Base-by-base conservation (phyloP, 2,888 invertebrate genomes). In the Stenoptilia bipunctidactyla region DNA sequence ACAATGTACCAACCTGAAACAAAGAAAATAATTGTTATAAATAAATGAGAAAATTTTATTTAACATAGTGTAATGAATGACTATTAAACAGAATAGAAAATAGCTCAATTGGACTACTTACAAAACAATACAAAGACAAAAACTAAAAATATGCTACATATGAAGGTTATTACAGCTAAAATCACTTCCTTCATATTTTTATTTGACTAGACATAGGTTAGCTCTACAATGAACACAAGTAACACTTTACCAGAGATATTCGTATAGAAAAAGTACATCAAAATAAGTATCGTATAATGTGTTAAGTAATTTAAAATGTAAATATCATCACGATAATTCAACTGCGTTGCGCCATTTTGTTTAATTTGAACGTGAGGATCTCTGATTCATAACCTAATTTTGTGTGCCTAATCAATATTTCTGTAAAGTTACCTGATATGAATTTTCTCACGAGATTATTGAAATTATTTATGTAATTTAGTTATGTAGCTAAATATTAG, bases 1-100 rank as follows among this genome's bases (percentile, higher is more conserved):
- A 96, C 93, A 45, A 94, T 86, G 71, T 91, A 94, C 95, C 95
- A 96, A 61, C 94, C 95, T 96, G 75, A 1, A 88, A 89, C 64
- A 76, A 72, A 67, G 62, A 58, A 41, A 40, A 25, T 25, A 30
- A n/a, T 10, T 15, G 9, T 25, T 8, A 8, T 9, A 25, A 25
- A 5, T 9, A 5, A 5, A 12, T 25, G 5, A 9, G 27, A 25
- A 9, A 25, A 25, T 8, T 9, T 25, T 25, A 8, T 25, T 9
- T 8, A 8, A 25, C 9, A 8, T 25, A 8, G 27, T 25, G 5
- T 25, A 5, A 25, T 9, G 5, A 4, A 35, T 40, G 6, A n/a
- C 20, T 20, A 8, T 20, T 20, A 8, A 20, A 20, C 20, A 20
- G 20, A 8, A 5, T 20, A 20, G 3, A 20, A 20, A 5, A 20